Conservation (phyloP, 2,888 invertebrate genomes). For the Nowickia ferox region DNA sequence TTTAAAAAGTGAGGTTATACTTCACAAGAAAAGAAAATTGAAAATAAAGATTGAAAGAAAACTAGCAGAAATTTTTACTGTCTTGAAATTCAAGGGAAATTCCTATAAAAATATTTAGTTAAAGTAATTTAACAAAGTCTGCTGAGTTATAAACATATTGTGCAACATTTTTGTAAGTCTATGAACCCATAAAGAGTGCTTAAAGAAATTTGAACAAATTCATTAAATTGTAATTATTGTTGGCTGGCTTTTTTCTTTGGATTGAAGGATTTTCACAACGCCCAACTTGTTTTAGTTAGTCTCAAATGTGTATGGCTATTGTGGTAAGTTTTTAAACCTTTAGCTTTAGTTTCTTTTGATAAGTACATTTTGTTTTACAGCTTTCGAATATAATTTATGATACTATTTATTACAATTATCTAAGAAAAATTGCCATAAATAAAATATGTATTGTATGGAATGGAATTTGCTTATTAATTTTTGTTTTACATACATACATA, state of each 20-base stretch:
- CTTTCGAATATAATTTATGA: background rate
- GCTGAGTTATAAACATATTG: background rate
- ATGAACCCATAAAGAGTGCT: constrained; percentile 11
- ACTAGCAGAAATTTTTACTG: constrained; percentile 42
- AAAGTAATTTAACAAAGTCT: background rate
- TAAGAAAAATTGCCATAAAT: constrained; percentile 32
- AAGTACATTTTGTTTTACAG: background rate
- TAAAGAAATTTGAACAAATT: constrained; percentile 3
- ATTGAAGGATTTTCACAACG: constrained; percentile 68
- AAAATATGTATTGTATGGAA: constrained; percentile 28
- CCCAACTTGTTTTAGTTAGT: constrained; percentile 78
- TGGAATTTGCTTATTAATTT: constrained; percentile 32
- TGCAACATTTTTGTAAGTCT: background rate
- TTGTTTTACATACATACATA: background rate
- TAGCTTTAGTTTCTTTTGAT: background rate
- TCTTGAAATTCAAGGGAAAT: constrained; percentile 46
- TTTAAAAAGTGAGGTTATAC: constrained; percentile 64
- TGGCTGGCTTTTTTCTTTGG: constrained; percentile 27
- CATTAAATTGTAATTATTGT: constrained; percentile 59
- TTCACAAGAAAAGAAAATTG: constrained; percentile 14
- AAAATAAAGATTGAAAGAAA: constrained; percentile 30
- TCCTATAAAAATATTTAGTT: constrained; percentile 7
- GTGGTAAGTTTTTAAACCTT: constrained; percentile 86
- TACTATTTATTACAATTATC: background rate
- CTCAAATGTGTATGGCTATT: constrained; percentile 93